Evolutionary conservation across 2,113 vertebrate species (phyloP), one percentile per base, ranked within the genome.

Genomic region (Prochilodus magdalenae): DNA sequence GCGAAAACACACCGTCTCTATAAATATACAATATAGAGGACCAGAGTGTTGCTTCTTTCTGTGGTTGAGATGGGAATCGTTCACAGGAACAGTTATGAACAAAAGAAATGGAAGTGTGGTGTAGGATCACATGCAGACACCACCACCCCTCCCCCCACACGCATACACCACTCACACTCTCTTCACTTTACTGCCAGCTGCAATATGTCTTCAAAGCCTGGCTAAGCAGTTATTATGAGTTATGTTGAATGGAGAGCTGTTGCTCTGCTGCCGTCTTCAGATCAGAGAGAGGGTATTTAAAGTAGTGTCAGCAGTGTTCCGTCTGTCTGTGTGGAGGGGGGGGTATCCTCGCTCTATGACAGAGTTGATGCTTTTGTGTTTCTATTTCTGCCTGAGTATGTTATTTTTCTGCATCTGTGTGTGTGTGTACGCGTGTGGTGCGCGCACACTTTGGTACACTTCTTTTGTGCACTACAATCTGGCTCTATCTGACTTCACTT

Each of bases 151-250:
- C 27, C 8, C 53, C n/a, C 53, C 22, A 40, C 11, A 24, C 73
- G 24, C 30, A 16, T 14, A 55, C 53, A 1, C 53, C 91, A 90
- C 90, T 92, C 88, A 90, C 92, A 55, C 18, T 5, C 53, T 16
- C 20, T 33, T 18, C 55, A 55, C 29, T 75, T 60, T 55, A 62
- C 40, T 44, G 14, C 55, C 55, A 60, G 55, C 55, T 62, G 73
- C 30, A 75, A 44, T 75, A 62, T 62, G 8, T 44, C 53, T 75
- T 75, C 72, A 75, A 75, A 60, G 55, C 30, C 22, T 60, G 57
- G 57, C 33, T 75, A 75, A 44, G 73, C 33, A 62, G n/a, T 75
- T 62, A 30, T 59, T 74, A 74, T 74, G 72, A 74, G 30, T 74
- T 85, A 85, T 67, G 2, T 76, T 76, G 69, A 76, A 77, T 44